These are phyloP conservation scores for Helleia helle DNA, from an alignment of 2,888 invertebrate genomes.

Conservation along the genomic window DNA sequence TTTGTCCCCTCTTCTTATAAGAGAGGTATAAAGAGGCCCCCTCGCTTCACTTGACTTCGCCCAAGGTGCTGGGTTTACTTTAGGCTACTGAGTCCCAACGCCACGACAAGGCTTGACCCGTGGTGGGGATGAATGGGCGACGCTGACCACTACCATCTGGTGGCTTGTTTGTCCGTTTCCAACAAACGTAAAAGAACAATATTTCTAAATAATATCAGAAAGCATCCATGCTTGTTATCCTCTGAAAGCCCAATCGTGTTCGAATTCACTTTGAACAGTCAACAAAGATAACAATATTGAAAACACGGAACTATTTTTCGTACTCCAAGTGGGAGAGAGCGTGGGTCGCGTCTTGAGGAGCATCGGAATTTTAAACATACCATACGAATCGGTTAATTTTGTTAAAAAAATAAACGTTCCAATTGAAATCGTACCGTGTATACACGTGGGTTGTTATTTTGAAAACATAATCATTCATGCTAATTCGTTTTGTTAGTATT, in stretches of 20 bases:
- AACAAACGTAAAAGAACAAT: too few species aligned
- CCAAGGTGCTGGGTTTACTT: too few species aligned
- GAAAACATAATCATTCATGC: neutral
- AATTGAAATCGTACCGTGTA: constrained; percentile 5
- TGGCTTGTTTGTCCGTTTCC: too few species aligned
- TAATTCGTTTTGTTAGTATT: neutral
- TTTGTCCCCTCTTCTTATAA: too few species aligned
- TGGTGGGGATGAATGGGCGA: too few species aligned
- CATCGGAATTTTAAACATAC: constrained; percentile 6
- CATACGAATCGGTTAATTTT: constrained; percentile 6
- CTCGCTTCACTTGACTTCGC: too few species aligned
- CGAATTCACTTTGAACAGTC: neutral
- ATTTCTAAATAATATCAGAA: too few species aligned
- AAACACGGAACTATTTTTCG: neutral
- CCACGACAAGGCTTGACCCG: too few species aligned
- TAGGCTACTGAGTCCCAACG: too few species aligned
- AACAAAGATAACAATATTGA: neutral
- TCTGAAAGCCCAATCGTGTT: neutral
- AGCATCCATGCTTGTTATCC: too few species aligned
- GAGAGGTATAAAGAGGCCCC: too few species aligned
- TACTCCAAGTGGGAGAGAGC: neutral
- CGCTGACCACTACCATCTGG: too few species aligned
- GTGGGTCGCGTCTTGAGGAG: neutral
- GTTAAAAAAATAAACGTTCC: constrained; percentile 5
- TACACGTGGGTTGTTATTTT: neutral